A percentile compares a stretch with the other conserved stretches of the same genome.
phyloP scores from a whole-genome alignment of 1,140 invertebrate genomes.

The Lepidostoma basale region DNA sequence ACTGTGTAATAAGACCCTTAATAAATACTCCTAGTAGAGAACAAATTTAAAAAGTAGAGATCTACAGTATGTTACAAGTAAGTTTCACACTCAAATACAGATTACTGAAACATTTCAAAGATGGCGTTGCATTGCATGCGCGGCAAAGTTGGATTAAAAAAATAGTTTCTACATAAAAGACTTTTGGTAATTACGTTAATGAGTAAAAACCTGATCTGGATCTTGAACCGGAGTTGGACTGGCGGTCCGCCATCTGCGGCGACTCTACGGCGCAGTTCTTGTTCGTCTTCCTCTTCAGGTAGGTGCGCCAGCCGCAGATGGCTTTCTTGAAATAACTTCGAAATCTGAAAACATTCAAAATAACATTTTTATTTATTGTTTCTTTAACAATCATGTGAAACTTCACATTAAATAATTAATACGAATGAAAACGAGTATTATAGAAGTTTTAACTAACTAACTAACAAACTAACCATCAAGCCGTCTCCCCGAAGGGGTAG shows the following conservation, averaged over 20 bases:
- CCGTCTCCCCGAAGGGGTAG: too few relatives aligned
- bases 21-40: too few relatives aligned
- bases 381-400: too few relatives aligned
- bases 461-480: too few relatives aligned
- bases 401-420: too few relatives aligned
- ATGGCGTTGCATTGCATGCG: not conserved
- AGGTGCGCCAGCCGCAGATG: slow-evolving; percentile 44
- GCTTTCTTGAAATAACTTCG: slow-evolving; percentile 45
- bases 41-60: too few relatives aligned
- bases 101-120: not conserved
- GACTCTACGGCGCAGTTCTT: slow-evolving; percentile 41
- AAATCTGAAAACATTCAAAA: slow-evolving; percentile 38
- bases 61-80: too few relatives aligned
- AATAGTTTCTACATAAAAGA: slow-evolving; percentile 22
- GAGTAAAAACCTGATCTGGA: slow-evolving; percentile 46
- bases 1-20: too few relatives aligned
- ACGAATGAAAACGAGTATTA: too few relatives aligned
- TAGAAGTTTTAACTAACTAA: too few relatives aligned
- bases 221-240: slow-evolving; percentile 44
- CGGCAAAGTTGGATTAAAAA: not conserved
- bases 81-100: too few relatives aligned
- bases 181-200: slow-evolving; percentile 44
- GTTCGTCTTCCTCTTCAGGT: slow-evolving; percentile 38
- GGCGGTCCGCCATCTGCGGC: slow-evolving; percentile 40
- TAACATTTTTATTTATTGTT: too few relatives aligned